Conservation (phyloP, 1,140 invertebrate species). For the Drosophila bocki region DNA sequence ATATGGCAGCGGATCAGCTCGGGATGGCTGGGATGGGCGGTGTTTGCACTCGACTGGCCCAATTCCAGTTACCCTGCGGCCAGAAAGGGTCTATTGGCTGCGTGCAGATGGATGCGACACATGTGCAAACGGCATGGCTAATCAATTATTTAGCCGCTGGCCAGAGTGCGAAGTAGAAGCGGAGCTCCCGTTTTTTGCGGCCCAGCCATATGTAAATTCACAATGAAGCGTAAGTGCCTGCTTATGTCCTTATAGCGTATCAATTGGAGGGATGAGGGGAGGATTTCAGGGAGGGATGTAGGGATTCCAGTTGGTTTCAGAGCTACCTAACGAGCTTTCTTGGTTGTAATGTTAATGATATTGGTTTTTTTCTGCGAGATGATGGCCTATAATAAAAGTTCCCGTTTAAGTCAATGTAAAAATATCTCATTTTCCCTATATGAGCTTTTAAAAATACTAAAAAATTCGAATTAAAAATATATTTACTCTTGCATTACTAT, state of each 20-base stretch:
- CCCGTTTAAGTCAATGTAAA: too few species aligned
- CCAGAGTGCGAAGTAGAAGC: slow-evolving; percentile 3
- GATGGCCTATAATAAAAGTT: too few species aligned
- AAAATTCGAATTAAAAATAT: background rate
- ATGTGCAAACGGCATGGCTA: slow-evolving; percentile 36
- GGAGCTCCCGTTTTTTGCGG: slow-evolving; percentile 9
- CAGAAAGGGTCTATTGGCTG: slow-evolving; percentile 32
- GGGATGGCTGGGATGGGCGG: background rate
- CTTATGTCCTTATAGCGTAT: slow-evolving; percentile 18
- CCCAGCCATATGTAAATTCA: slow-evolving; percentile 31
- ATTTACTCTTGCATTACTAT: too few species aligned
- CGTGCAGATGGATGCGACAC: slow-evolving; percentile 36
- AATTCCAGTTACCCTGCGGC: slow-evolving; percentile 39
- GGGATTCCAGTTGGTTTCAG: background rate
- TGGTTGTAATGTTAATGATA: background rate
- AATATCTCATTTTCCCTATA: too few species aligned
- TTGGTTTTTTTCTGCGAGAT: background rate
- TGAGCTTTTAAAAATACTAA: too few species aligned
- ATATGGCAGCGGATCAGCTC: slow-evolving; percentile 38
- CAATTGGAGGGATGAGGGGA: background rate
- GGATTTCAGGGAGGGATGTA: background rate
- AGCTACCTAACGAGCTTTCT: background rate
- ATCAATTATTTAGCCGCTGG: slow-evolving; percentile 43
- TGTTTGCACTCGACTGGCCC: slow-evolving; percentile 50
- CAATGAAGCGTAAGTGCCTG: slow-evolving; percentile 37